These are phyloP conservation scores for Chironomus tentans DNA, from an alignment of 2,888 invertebrate genomes.

Conservation along the genomic window DNA sequence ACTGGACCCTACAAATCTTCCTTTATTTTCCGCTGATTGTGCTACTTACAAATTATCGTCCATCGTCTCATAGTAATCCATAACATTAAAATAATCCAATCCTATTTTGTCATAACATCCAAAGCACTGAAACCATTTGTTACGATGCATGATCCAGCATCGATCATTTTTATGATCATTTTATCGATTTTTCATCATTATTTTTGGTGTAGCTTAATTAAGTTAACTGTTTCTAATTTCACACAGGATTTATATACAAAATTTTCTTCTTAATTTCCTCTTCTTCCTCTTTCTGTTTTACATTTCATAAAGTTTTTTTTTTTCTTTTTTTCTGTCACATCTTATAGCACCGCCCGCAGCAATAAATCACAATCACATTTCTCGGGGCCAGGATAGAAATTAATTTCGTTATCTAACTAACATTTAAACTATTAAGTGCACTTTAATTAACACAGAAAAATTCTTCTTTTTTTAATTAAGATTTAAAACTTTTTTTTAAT, in stretches of 20 bases:
- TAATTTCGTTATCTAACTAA: conserved; percentile 14
- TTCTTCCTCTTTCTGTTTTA: too few species aligned
- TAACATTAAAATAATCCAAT: conserved; percentile 21
- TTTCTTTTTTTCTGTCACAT: background rate
- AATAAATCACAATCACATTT: background rate
- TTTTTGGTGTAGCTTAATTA: background rate
- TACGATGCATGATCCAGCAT: conserved; percentile 20
- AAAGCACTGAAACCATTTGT: conserved; percentile 17
- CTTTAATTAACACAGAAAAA: conserved; percentile 18
- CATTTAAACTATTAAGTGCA: conserved; percentile 26
- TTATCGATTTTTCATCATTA: background rate
- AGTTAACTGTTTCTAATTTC: background rate
- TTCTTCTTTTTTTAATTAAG: background rate
- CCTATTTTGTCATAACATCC: conserved; percentile 14
- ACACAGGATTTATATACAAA: background rate
- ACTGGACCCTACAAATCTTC: background rate
- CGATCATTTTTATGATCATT: conserved; percentile 24
- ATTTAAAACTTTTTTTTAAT: background rate
- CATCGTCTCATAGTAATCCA: conserved; percentile 24
- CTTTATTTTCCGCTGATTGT: background rate
- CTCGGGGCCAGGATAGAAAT: conserved; percentile 10
- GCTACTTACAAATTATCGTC: conserved; percentile 15
- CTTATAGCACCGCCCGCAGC: conserved; percentile 14
- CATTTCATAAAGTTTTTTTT: too few species aligned
- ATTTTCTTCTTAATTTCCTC: background rate